These are phyloP conservation scores for Parelbella ahira DNA, from an alignment of 2,888 invertebrate species.

Conservation along the genomic window DNA sequence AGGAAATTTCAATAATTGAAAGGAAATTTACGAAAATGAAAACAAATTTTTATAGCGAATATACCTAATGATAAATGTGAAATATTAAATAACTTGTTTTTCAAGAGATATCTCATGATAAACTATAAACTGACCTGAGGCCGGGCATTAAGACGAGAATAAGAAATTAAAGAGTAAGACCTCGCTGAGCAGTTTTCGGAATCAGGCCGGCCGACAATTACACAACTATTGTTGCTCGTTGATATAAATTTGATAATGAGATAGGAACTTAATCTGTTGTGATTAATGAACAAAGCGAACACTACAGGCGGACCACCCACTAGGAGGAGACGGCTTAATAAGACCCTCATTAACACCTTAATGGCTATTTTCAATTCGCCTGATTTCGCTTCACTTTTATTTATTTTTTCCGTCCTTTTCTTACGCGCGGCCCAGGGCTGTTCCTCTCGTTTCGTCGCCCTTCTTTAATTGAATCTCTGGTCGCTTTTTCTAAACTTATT, in stretches of 20 bases:
- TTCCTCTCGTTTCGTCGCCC: constrained; percentile 51
- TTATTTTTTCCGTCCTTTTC: constrained; percentile 60
- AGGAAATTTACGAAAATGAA: too few relatives aligned
- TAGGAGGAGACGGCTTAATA: constrained; percentile 78
- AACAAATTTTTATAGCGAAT: too few relatives aligned
- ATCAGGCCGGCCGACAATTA: too few relatives aligned
- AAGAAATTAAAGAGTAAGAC: too few relatives aligned
- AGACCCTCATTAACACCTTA: constrained; percentile 80
- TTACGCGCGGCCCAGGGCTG: constrained; percentile 43
- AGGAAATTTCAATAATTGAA: too few relatives aligned
- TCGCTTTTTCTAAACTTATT: constrained; percentile 75
- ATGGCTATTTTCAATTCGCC: constrained; percentile 78
- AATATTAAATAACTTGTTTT: too few relatives aligned
- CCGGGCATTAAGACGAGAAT: too few relatives aligned
- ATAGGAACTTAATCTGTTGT: constrained; percentile 61
- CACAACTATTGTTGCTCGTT: constrained; percentile 43
- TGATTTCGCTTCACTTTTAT: constrained; percentile 73
- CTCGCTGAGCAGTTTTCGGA: too few relatives aligned
- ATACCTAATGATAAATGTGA: too few relatives aligned
- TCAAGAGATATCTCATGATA: too few relatives aligned
- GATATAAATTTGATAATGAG: constrained; percentile 67
- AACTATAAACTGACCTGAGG: too few relatives aligned
- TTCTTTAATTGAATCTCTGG: constrained; percentile 72
- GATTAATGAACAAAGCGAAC: constrained; percentile 73
- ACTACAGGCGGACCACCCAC: constrained; percentile 73